Base-by-base conservation (phyloP, 2,797 vertebrate species). In the Mormyrops boulengeri region DNA sequence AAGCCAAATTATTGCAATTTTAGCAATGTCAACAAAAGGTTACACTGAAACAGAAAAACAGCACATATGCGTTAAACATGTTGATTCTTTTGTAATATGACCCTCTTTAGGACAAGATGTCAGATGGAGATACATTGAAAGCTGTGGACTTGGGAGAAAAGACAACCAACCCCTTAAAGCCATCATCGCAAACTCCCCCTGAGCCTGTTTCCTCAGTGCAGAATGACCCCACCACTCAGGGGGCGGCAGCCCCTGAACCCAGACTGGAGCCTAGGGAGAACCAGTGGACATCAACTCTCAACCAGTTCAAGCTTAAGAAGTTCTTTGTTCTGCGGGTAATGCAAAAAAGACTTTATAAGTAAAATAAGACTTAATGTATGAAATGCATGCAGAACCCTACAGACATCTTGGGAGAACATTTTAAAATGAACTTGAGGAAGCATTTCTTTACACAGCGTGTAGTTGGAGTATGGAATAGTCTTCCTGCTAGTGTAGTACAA, bases 271-370 rank as follows among this genome's bases (percentile, higher is more conserved):
- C 47, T 17, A 53, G n/a, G 2, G 47, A 50, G 19, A 30, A 30
- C 47, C 47, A 52, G 49, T 26, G 84, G 49, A 14, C 26, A 47
- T 50, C 84, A 85, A 34, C 84, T 30, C 84, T 85, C 84, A 52
- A 50, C 1, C 84, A 85, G 47, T 85, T 85, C 84, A 85, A 85
- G 50, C 47, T 53, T 17, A 53, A 34, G 84, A 85, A 85, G 47
- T 85, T 53, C 49, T 53, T 85, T 85, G 84, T 85, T 30, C 84
- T 85, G 4, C 84, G 84, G 84, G 84, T 85, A 85, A 85, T 50
- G 22, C 9, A 8, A 22, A 41, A 49, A 47, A 50, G n/a, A 50
- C 11, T 77, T 12, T 77, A 12, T 69, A 41, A 34, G 17, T 57
- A 9, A 34, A 77, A 22, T 77, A 38, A 14, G 12, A 34, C 9